Evolutionary conservation across 2,888 invertebrate genomes (phyloP).

Genomic region (Synergus itoensis): DNA sequence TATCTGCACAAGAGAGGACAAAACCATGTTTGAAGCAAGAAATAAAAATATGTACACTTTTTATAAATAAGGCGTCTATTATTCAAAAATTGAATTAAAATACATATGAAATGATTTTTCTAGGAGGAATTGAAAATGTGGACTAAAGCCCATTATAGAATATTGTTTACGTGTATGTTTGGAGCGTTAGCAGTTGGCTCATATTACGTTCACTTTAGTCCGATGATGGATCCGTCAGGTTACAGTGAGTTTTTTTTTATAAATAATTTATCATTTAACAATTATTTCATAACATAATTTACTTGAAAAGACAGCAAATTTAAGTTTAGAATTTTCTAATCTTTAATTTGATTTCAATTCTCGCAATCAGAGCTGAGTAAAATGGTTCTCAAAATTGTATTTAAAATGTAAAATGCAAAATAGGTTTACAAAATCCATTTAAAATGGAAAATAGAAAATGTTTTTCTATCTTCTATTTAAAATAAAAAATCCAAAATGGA

Average conservation of each 20-base stretch:
- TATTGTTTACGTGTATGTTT: constrained; percentile 80
- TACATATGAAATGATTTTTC: not conserved
- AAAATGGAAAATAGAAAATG: too few relatives aligned
- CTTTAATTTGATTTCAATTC: not conserved
- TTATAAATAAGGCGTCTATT: not conserved
- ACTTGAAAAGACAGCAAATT: not conserved
- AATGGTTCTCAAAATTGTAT: too few relatives aligned
- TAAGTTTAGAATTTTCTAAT: not conserved
- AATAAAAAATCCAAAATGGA: too few relatives aligned
- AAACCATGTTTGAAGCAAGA: not conserved
- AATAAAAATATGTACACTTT: not conserved
- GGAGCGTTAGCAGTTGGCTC: constrained; percentile 80
- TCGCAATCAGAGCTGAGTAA: too few relatives aligned
- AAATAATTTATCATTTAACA: not conserved
- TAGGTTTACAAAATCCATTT: too few relatives aligned
- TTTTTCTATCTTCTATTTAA: too few relatives aligned
- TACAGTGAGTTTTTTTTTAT: constrained; percentile 81
- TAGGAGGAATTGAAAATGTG: not conserved
- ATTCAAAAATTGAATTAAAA: not conserved
- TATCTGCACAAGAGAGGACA: not conserved
- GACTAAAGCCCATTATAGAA: not conserved
- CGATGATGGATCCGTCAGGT: constrained; percentile 82
- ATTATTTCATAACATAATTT: not conserved
- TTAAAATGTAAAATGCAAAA: too few relatives aligned
- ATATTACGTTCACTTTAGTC: constrained; percentile 82